Base-by-base conservation (phyloP, 2,888 invertebrate genomes). In the Bursaphelenchus okinawaensis region DNA sequence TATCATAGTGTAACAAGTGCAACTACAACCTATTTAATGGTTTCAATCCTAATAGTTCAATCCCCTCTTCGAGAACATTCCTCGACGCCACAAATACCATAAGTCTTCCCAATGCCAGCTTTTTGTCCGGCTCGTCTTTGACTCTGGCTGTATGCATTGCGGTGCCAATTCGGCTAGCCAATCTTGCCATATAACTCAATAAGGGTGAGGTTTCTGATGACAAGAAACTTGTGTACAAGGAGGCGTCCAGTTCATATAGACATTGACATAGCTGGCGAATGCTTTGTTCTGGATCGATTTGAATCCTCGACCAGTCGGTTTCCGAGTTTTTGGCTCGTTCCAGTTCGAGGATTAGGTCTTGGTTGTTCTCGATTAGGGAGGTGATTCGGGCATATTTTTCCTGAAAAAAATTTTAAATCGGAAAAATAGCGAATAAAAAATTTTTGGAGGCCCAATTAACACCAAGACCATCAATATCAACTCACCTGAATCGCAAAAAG, bases 31-130 rank as follows among this genome's bases (percentile, higher is more conserved):
- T n/a, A n/a, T n/a, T n/a, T n/a, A 76, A 62, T 19, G 80, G 76
- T 4, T 65, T 55, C 31, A 80, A 68, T 16, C 80, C 80, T 8
- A 80, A 65, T 29, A 80, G 55, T 2, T 26, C 56, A 67, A 80
- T 74, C n/a, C 77, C 76, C 31, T 80, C 74, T 28, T 69, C 68
- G 20, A 80, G 67, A 3, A 79, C 76, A n/a, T 70, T 68, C 8
- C 75, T 73, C 6, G 75, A 71, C 4, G 78, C 71, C 6, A 71
- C 67, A 40, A 80, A 71, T 7, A 80, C 64, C 8, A 80, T 65
- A 24, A 80, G 68, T 24, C 80, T 73, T 4, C 75, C 75, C n/a
- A 72, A 60, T 0, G 80, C 79, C 3, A 71, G 28, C 63, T 65
- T 61, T 7, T 68, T 57, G 54, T 66, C 31, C 22, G 61, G 64